These are phyloP conservation scores for Drosophila imparisetae DNA, from an alignment of 2,888 invertebrate genomes.

Conservation along the genomic window DNA sequence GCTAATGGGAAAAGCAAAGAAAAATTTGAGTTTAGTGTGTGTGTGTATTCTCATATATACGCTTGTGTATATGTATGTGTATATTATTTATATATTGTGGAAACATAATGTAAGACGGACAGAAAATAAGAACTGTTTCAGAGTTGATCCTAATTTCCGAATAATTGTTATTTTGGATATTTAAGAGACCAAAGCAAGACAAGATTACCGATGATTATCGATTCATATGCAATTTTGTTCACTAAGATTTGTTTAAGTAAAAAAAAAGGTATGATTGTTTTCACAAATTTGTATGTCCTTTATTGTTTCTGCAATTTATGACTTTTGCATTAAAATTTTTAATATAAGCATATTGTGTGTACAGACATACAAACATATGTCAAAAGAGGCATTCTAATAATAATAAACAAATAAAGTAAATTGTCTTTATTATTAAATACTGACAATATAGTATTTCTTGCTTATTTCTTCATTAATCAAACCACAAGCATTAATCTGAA, in stretches of 20 bases:
- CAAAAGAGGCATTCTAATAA: constrained; percentile 1
- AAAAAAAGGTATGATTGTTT: background rate
- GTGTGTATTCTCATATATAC: constrained; percentile 6
- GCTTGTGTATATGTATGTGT: constrained; percentile 8
- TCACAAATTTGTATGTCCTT: background rate
- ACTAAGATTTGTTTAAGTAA: background rate
- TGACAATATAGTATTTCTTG: constrained; percentile 18
- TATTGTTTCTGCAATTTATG: background rate
- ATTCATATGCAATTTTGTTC: background rate
- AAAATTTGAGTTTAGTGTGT: constrained; percentile 38
- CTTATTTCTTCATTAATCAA: constrained; percentile 36
- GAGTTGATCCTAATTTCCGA: background rate
- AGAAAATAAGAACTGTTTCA: background rate
- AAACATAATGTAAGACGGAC: background rate
- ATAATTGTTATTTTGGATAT: background rate
- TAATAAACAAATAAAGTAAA: constrained; percentile 12
- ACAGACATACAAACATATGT: background rate
- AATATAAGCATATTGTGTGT: background rate
- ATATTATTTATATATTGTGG: background rate
- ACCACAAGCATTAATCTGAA: constrained; percentile 51
- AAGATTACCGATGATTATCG: background rate
- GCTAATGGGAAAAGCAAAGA: constrained; percentile 74
- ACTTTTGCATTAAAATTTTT: background rate
- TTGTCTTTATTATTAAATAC: constrained; percentile 7
- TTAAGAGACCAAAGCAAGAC: background rate